Conservation (phyloP, 2,888 invertebrate species). For the Melipona bicolor region DNA sequence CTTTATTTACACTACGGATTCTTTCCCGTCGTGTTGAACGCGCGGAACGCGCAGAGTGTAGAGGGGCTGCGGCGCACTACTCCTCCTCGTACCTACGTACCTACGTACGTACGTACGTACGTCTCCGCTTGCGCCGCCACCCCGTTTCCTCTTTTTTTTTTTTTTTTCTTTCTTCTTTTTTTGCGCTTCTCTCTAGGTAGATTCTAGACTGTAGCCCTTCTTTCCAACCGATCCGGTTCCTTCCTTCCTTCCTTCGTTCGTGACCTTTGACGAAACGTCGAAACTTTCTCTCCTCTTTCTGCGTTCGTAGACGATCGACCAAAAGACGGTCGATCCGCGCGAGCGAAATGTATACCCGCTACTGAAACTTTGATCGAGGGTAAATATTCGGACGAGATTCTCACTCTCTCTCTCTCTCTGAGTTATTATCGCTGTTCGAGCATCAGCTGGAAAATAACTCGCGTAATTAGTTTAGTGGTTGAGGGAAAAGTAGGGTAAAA, state of each 20-base stretch:
- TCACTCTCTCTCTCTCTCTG: neutral
- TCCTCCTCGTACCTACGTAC: slow-evolving; percentile 36
- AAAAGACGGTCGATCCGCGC: neutral
- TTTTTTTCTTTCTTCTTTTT: too few species aligned
- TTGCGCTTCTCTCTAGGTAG: too few species aligned
- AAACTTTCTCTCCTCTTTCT: too few species aligned
- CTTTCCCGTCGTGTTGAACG: slow-evolving; percentile 58
- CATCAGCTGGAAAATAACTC: slow-evolving; percentile 55
- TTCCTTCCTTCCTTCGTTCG: too few species aligned
- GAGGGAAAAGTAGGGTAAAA: neutral
- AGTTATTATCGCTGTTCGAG: slow-evolving; percentile 42
- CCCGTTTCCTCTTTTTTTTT: too few species aligned
- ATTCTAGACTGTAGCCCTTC: too few species aligned
- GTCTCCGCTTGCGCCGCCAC: neutral
- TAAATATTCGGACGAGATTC: slow-evolving; percentile 39
- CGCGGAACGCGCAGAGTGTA: neutral
- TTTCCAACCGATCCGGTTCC: too few species aligned
- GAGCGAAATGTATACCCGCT: neutral
- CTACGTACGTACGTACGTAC: slow-evolving; percentile 3
- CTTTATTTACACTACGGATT: slow-evolving; percentile 82
- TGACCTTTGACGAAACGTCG: too few species aligned
- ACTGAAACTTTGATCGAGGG: slow-evolving; percentile 32
- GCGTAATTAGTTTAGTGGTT: slow-evolving; percentile 28
- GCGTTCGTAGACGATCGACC: too few species aligned
- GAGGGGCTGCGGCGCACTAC: slow-evolving; percentile 21